Conservation (phyloP, 2,797 vertebrate species). For the Xenops minutus region DNA sequence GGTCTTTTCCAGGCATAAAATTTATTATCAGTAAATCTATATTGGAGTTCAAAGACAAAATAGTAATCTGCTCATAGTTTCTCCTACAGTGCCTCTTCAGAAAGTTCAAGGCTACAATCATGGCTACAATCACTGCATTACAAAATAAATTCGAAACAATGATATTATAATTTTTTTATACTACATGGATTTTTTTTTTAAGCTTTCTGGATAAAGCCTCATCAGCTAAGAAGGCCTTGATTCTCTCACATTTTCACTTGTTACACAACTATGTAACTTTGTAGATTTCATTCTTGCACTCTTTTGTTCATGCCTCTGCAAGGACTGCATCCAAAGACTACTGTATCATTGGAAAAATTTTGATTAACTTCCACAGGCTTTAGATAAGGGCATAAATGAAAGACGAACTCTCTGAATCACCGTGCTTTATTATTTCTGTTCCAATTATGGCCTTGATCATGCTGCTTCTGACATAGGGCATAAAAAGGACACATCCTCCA, state of each 20-base stretch:
- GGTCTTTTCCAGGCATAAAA: background rate
- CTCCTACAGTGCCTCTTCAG: background rate
- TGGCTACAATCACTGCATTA: background rate
- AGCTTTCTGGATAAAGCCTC: background rate
- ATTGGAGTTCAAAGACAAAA: background rate
- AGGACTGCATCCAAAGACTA: background rate
- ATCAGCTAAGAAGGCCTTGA: background rate
- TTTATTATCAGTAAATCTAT: background rate
- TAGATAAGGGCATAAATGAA: slow-evolving; percentile 1
- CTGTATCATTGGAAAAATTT: background rate
- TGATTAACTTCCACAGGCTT: slow-evolving; percentile 1
- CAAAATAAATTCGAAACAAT: background rate
- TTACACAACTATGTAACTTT: background rate
- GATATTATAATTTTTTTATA: background rate
- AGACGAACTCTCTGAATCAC: background rate
- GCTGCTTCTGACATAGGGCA: background rate
- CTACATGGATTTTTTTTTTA: background rate
- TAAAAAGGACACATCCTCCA: background rate
- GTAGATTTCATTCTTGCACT: background rate
- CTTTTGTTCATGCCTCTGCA: background rate
- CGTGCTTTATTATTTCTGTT: slow-evolving; percentile 6
- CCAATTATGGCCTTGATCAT: background rate
- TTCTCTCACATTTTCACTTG: background rate
- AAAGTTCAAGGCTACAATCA: background rate
- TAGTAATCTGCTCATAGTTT: background rate